Conservation (phyloP, 2,888 invertebrate species). For the Muscina levida region DNA sequence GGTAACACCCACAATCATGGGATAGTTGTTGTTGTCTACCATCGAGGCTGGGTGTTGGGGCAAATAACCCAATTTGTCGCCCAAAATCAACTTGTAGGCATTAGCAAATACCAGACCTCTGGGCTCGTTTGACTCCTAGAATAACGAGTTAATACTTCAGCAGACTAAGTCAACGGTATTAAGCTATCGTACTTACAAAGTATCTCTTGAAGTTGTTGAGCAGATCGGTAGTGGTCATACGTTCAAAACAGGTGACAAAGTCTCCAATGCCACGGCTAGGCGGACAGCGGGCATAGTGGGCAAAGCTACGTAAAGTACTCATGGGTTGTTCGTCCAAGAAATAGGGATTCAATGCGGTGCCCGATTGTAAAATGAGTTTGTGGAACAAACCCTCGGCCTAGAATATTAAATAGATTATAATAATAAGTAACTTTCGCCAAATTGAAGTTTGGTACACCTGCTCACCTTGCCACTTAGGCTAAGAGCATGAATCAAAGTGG, state of each 20-base stretch:
- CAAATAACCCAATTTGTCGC: slow-evolving; percentile 75
- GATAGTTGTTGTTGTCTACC: slow-evolving; percentile 72
- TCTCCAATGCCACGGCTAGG: slow-evolving; percentile 38
- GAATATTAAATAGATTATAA: too few relatives aligned
- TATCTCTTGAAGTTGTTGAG: slow-evolving; percentile 71
- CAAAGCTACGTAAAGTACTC: slow-evolving; percentile 77
- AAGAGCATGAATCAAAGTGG: slow-evolving; percentile 80
- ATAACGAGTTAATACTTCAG: neutral
- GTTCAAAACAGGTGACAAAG: slow-evolving; percentile 69
- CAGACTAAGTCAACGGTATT: neutral
- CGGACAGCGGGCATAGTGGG: slow-evolving; percentile 76
- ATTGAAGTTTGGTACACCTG: neutral
- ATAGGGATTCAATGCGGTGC: slow-evolving; percentile 81
- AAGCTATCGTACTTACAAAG: slow-evolving; percentile 64
- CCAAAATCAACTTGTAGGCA: slow-evolving; percentile 76
- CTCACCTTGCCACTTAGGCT: slow-evolving; percentile 78
- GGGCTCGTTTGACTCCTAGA: slow-evolving; percentile 71
- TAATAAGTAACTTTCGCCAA: neutral
- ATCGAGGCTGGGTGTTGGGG: slow-evolving; percentile 74
- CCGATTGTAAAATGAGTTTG: slow-evolving; percentile 81
- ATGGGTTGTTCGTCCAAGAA: slow-evolving; percentile 80
- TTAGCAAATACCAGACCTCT: slow-evolving; percentile 71
- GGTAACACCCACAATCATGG: slow-evolving; percentile 80
- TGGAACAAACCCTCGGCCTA: slow-evolving; percentile 79
- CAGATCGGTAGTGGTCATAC: slow-evolving; percentile 73